Percentiles rank a stretch among this genome's conserved stretches.
These are phyloP conservation scores for Nycticorax nycticorax DNA, from an alignment of 2,113 vertebrate species.

Conservation along the genomic window DNA sequence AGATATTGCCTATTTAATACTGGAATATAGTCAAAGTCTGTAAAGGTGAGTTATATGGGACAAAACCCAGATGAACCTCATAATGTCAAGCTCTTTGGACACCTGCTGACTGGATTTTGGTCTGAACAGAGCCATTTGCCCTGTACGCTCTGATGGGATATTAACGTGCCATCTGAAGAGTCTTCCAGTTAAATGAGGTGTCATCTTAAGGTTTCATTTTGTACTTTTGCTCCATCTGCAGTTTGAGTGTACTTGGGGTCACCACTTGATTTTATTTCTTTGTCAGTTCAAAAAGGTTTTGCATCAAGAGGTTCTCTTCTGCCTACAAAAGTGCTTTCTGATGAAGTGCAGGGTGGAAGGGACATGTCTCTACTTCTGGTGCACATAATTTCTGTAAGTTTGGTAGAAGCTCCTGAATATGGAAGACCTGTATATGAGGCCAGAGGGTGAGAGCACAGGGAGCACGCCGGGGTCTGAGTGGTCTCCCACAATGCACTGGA, in stretches of 20 bases:
- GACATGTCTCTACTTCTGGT: neutral
- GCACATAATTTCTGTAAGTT: neutral
- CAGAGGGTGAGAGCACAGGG: neutral
- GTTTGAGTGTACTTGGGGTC: neutral
- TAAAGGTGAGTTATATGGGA: neutral
- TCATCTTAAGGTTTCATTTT: neutral
- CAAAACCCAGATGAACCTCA: neutral
- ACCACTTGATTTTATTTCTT: neutral
- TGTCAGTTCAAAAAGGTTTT: neutral
- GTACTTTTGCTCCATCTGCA: neutral
- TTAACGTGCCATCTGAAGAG: neutral
- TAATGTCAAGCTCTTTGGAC: neutral
- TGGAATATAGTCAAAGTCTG: neutral
- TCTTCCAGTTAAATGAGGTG: neutral
- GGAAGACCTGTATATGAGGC: neutral
- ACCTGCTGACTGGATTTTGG: neutral
- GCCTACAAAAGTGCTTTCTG: neutral
- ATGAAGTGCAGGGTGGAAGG: neutral
- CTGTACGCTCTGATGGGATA: neutral
- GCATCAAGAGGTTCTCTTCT: neutral
- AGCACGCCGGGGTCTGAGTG: rapidly evolving
- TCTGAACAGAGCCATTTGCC: neutral
- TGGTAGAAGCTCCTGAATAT: neutral
- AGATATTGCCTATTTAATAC: neutral
- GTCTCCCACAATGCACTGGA: rapidly evolving